These are phyloP conservation scores for Plebejus anna DNA, from an alignment of 2,888 invertebrate species.

Conservation along the genomic window DNA sequence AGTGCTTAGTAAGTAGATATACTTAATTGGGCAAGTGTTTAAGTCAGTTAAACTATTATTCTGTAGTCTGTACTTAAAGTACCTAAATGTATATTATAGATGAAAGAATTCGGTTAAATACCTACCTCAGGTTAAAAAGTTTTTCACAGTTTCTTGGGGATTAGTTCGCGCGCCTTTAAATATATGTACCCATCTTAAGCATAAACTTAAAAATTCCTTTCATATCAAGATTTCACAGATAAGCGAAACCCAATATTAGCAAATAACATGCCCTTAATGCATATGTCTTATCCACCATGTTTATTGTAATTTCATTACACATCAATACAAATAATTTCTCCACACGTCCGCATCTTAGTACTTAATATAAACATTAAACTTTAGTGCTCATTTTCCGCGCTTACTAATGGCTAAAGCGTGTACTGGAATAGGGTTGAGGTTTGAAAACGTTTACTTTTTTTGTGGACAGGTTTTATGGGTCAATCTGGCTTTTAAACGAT, in stretches of 20 bases:
- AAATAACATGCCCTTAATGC: slow-evolving; percentile 33
- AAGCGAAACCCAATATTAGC: slow-evolving; percentile 27
- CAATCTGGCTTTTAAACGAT: not conserved
- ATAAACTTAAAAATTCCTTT: not conserved
- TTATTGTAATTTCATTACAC: slow-evolving; percentile 36
- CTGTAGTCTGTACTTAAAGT: too few relatives aligned
- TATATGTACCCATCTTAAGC: not conserved
- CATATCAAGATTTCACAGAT: slow-evolving; percentile 22
- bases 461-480: not conserved
- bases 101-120: too few relatives aligned
- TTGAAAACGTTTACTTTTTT: slow-evolving; percentile 36
- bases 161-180: not conserved
- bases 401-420: slow-evolving; percentile 77
- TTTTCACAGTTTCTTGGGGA: not conserved
- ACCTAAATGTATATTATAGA: too few relatives aligned
- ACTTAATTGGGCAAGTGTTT: too few relatives aligned
- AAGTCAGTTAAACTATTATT: too few relatives aligned
- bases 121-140: not conserved
- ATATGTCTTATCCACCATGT: slow-evolving; percentile 32
- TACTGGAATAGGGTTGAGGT: slow-evolving; percentile 51
- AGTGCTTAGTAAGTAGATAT: not conserved
- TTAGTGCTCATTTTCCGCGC: slow-evolving; percentile 56
- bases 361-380: slow-evolving; percentile 71
- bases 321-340: slow-evolving; percentile 41
- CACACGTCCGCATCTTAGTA: slow-evolving; percentile 40